These are phyloP conservation scores for Pseudochirops cupreus DNA, from an alignment of 2,797 vertebrate genomes.

Conservation along the genomic window DNA sequence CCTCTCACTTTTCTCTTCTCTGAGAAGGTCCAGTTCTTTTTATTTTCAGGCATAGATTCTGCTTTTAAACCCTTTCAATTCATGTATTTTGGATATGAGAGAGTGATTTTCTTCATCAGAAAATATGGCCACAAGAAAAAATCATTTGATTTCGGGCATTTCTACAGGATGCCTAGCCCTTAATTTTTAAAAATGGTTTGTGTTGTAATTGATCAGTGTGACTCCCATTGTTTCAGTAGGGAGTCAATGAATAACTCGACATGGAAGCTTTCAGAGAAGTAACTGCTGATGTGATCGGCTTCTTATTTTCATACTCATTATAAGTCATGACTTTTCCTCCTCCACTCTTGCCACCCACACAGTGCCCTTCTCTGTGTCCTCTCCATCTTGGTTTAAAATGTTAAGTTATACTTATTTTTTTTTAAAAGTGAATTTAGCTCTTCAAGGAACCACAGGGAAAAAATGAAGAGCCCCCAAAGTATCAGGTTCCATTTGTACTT, in stretches of 20 bases:
- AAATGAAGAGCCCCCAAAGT: constrained; percentile 27
- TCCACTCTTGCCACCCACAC: not conserved
- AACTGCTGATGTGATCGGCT: constrained; percentile 55
- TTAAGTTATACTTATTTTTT: constrained; percentile 42
- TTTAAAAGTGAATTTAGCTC: constrained; percentile 18
- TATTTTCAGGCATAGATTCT: not conserved
- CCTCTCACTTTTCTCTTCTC: not conserved
- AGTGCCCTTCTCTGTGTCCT: constrained; percentile 21
- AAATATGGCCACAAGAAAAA: constrained; percentile 41
- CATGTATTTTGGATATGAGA: not conserved
- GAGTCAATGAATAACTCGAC: constrained; percentile 63
- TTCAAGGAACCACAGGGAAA: constrained; percentile 32
- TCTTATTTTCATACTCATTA: constrained; percentile 62
- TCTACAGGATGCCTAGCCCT: constrained; percentile 45
- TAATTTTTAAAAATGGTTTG: constrained; percentile 55
- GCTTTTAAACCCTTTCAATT: not conserved
- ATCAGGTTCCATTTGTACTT: constrained; percentile 27
- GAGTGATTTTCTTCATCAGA: constrained; percentile 56
- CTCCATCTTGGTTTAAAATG: constrained; percentile 25
- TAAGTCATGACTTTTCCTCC: constrained; percentile 36
- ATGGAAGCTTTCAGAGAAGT: constrained; percentile 54
- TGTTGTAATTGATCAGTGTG: constrained; percentile 57
- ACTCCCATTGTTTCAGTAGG: constrained; percentile 60
- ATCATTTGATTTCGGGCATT: constrained; percentile 60
- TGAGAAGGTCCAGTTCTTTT: not conserved